These are phyloP conservation scores for Pseudorectes ferrugineus DNA, from an alignment of 2,113 vertebrate genomes.

Conservation along the genomic window DNA sequence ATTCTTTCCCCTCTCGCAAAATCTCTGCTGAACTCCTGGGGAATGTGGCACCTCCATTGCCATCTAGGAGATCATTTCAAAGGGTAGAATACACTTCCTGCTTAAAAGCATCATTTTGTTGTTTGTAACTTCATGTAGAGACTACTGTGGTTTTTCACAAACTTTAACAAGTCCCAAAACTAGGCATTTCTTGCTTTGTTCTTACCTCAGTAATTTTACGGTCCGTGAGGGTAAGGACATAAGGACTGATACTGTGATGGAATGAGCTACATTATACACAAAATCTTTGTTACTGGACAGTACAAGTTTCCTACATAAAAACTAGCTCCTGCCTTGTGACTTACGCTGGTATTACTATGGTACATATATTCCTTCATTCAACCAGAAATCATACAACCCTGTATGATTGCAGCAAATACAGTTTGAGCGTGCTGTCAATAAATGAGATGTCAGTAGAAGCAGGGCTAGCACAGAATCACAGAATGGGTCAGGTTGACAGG, in stretches of 20 bases:
- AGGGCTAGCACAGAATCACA: not conserved
- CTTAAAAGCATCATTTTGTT: not conserved
- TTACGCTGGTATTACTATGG: not conserved
- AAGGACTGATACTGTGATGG: not conserved
- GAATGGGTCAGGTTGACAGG: not conserved
- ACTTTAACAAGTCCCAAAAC: not conserved
- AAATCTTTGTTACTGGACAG: not conserved
- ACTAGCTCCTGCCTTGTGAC: not conserved
- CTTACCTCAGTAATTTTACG: not conserved
- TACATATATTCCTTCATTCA: not conserved
- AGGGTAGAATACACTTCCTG: not conserved
- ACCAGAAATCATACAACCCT: not conserved
- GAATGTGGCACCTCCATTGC: not conserved
- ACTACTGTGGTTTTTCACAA: not conserved
- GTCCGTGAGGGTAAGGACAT: not conserved
- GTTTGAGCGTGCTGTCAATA: not conserved
- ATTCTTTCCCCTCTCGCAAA: not conserved
- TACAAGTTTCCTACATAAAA: not conserved
- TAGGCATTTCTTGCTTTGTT: not conserved
- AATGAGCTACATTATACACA: not conserved
- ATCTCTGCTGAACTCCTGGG: not conserved
- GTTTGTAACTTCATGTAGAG: not conserved
- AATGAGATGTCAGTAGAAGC: not conserved
- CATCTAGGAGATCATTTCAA: not conserved
- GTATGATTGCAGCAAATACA: not conserved